Conservation (phyloP, 2,797 vertebrate genomes). For the Tamandua tetradactyla region DNA sequence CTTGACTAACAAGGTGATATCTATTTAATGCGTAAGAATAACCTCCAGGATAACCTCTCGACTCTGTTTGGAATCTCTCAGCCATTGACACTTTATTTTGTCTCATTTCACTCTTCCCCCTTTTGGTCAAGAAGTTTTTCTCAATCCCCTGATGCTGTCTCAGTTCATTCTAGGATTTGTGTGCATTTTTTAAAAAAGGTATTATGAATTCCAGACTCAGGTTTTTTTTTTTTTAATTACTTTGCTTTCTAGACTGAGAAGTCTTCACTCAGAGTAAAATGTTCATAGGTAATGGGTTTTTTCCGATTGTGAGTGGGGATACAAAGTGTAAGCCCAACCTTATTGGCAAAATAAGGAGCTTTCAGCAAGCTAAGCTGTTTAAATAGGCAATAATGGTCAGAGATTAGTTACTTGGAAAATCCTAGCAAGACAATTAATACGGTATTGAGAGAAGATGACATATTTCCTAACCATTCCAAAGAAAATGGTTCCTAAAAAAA, state of each 20-base stretch:
- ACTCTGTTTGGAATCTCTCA: no score
- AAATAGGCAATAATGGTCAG: slow-evolving; percentile 13
- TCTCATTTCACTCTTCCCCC: no score
- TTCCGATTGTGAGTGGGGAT: not conserved
- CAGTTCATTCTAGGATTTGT: no score
- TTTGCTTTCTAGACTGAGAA: slow-evolving; percentile 38
- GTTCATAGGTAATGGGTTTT: slow-evolving; percentile 31
- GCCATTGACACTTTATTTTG: no score
- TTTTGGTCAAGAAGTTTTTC: no score
- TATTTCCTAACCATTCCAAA: slow-evolving; percentile 15
- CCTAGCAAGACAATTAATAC: not conserved
- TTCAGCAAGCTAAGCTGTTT: slow-evolving; percentile 13
- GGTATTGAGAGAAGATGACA: not conserved
- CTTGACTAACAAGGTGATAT: no score
- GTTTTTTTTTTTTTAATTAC: not conserved
- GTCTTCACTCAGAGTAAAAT: not conserved
- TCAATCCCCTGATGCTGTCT: no score
- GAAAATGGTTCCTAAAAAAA: not conserved
- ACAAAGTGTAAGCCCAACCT: not conserved
- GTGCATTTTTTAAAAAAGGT: not conserved
- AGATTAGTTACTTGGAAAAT: not conserved
- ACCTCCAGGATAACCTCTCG: no score
- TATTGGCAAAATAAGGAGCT: slow-evolving; percentile 43
- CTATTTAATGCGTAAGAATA: no score
- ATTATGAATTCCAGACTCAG: not conserved